These are phyloP conservation scores for Hemicentrotus pulcherrimus DNA, from an alignment of 35 echinoderm and acorn worm genomes.

Conservation along the genomic window DNA sequence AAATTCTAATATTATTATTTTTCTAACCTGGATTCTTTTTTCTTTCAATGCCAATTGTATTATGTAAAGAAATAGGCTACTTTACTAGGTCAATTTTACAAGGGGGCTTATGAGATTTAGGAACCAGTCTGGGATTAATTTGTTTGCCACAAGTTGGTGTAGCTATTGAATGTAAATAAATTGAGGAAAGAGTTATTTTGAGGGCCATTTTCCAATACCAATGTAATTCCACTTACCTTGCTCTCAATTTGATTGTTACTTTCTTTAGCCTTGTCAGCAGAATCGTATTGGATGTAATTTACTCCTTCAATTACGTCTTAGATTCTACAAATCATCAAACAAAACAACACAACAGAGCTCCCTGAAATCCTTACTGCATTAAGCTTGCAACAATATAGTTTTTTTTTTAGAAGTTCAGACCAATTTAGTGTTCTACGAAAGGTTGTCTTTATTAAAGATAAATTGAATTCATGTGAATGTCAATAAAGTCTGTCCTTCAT, in stretches of 20 bases:
- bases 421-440: background rate
- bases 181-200: background rate
- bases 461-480: background rate
- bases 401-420: background rate
- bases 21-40: too few relatives aligned
- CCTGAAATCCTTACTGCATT: background rate
- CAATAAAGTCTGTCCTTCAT: background rate
- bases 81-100: too few relatives aligned
- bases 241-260: background rate
- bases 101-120: background rate
- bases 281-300: background rate
- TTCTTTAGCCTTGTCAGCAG: background rate
- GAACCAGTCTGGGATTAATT: background rate
- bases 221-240: background rate
- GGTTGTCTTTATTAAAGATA: background rate
- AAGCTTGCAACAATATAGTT: background rate
- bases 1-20: too few relatives aligned
- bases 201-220: background rate
- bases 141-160: background rate
- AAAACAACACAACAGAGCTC: background rate
- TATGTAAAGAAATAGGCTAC: too few relatives aligned
- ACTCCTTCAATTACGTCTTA: background rate
- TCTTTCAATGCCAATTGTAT: too few relatives aligned
- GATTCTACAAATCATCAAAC: background rate
- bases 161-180: background rate